Base-by-base conservation (phyloP, 2,888 invertebrate species). In the Polyommatus icarus region DNA sequence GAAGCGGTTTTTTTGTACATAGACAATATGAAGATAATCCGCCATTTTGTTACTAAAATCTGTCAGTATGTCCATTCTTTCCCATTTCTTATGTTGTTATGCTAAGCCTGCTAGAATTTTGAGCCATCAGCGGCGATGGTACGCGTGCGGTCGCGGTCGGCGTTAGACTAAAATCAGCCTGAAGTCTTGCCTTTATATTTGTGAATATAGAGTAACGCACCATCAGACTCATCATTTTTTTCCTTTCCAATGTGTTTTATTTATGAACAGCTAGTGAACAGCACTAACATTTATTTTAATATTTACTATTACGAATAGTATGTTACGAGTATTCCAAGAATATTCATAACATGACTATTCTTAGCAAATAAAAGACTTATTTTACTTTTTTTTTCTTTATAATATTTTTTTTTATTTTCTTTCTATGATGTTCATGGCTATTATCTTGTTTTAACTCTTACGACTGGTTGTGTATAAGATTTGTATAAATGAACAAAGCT, bases 101-200 rank as follows among this genome's bases (percentile, higher is more conserved):
- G 40, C 40, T 1, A 10, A 40, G 40, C 40, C 36, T 40, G 36
- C 10, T 10, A 46, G 10, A 12, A 46, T 46, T 46, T 46, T 46
- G 36, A 7, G 36, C 36, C 36, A 36, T 36, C 36, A 7, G 7
- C 36, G 36, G 1, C 36, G 7, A 36, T 7, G 36, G 36, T 36
- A 36, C 7, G 36, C 36, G 36, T 36, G 36, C 46, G 3, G 46
- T 46, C 10, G 36, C 46, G 3, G 46, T 46, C 10, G 46, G 10
- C 46, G 46, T 46, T 46, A 10, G 46, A 46, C 46, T 10, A 46
- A 46, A 46, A 46, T 46, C 46, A 46, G 10, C 0, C 3, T 20
- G 12, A 50, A 24, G 75, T 75, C 75, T 75, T 50, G 46, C 24
- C 75, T 75, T 75, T 75, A 54, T 50, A 75, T 75, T 75, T 75